Conservation (phyloP, 2,888 invertebrate genomes). For the Adelphocoris suturalis region DNA sequence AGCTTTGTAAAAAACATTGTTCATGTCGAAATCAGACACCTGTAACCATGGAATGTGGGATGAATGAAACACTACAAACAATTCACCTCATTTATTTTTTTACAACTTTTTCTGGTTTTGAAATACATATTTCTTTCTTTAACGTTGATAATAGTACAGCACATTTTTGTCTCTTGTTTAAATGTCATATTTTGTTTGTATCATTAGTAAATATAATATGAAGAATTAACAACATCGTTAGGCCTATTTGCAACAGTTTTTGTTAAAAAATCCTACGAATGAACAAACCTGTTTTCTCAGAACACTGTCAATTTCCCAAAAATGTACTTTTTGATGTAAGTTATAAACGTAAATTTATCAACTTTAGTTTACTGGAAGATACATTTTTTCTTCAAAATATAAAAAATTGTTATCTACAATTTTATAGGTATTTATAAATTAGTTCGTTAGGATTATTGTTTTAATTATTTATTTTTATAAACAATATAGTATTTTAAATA, state of each 20-base stretch:
- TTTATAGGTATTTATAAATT: neutral
- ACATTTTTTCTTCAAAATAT: neutral
- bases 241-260: constrained; percentile 35
- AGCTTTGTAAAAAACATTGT: too few relatives aligned
- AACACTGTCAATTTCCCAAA: neutral
- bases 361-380: too few relatives aligned
- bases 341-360: neutral
- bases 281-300: neutral
- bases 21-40: neutral
- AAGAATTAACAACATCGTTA: constrained; percentile 48
- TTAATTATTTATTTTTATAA: neutral
- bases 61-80: neutral
- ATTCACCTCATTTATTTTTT: neutral
- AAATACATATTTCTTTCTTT: neutral
- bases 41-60: neutral
- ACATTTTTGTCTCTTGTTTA: neutral
- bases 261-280: neutral
- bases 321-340: neutral
- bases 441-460: constrained; percentile 35
- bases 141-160: constrained; percentile 10
- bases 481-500: neutral
- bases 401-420: constrained; percentile 25
- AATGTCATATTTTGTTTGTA: constrained; percentile 13
- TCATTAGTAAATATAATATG: constrained; percentile 44
- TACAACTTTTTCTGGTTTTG: neutral